Percentiles rank a stretch among this genome's conserved stretches.
phyloP scores from a whole-genome alignment of 2,113 vertebrate species.

The Caranx ignobilis region DNA sequence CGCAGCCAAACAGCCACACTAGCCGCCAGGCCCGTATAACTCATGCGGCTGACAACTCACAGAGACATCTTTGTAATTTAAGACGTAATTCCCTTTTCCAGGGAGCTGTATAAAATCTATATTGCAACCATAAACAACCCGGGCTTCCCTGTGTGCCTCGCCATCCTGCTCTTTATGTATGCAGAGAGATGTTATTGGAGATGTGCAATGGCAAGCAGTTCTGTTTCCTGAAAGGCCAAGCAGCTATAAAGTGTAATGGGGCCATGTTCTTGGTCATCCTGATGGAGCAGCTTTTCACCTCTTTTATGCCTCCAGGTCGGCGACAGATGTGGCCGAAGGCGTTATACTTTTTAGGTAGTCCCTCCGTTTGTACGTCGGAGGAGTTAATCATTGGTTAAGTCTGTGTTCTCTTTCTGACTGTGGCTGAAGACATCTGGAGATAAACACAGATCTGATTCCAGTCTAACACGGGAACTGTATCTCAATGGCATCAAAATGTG shows the following conservation, averaged over 20 bases:
- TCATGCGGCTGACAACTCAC: slow-evolving; percentile 74
- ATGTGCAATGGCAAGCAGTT: slow-evolving; percentile 78
- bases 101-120: slow-evolving; percentile 85
- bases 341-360: too few species aligned
- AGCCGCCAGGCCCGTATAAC: slow-evolving; percentile 64
- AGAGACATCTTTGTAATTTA: slow-evolving; percentile 84
- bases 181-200: slow-evolving; percentile 77
- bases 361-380: too few species aligned
- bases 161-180: slow-evolving; percentile 72
- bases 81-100: slow-evolving; percentile 82
- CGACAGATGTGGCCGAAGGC: too few species aligned
- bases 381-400: not conserved
- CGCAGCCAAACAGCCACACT: slow-evolving; percentile 60
- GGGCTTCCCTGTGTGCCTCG: slow-evolving; percentile 58
- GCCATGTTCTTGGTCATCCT: slow-evolving; percentile 55
- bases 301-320: not conserved
- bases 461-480: not conserved
- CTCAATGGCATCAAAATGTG: not conserved
- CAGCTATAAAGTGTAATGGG: slow-evolving; percentile 67
- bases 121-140: slow-evolving; percentile 85
- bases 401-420: slow-evolving; percentile 27
- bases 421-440: not conserved
- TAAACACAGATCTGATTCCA: not conserved
- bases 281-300: slow-evolving; percentile 33
- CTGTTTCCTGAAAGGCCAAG: slow-evolving; percentile 76